Evolutionary conservation across 2,888 invertebrate species (phyloP).

Genomic region (Melieria crassipennis): DNA sequence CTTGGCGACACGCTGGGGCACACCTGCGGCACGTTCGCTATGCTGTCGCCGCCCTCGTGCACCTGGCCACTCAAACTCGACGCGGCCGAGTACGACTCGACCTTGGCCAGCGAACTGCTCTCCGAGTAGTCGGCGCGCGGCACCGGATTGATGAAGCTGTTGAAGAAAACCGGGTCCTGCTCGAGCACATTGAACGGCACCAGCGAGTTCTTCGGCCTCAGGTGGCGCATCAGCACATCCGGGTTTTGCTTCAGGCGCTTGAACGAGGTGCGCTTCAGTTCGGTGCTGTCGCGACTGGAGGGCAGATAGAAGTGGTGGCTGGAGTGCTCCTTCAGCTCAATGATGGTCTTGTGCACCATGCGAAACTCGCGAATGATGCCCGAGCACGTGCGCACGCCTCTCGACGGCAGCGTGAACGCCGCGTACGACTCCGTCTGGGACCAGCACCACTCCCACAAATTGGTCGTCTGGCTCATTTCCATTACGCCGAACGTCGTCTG

Average conservation of each 20-base stretch:
- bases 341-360: constrained; percentile 53
- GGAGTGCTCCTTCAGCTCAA: constrained; percentile 53
- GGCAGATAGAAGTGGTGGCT: constrained; percentile 54
- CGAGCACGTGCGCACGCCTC: constrained; percentile 19
- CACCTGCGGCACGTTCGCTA: not conserved
- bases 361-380: constrained; percentile 52
- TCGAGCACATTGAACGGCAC: constrained; percentile 56
- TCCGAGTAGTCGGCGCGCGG: not conserved
- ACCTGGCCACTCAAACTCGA: not conserved
- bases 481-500: constrained; percentile 20
- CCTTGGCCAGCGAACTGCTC: not conserved
- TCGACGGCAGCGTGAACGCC: not conserved
- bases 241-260: constrained; percentile 54
- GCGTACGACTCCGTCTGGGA: not conserved
- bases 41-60: constrained; percentile 24
- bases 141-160: constrained; percentile 45
- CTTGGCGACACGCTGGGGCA: too few relatives aligned
- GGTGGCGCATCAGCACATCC: constrained; percentile 48
- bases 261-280: constrained; percentile 55
- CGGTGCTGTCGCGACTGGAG: constrained; percentile 37
- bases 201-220: constrained; percentile 47
- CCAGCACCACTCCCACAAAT: not conserved
- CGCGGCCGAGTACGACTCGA: not conserved
- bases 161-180: constrained; percentile 59
- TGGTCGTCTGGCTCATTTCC: not conserved